Evolutionary conservation across 2,797 vertebrate species (phyloP).

Genomic region (Protonibea diacanthus): DNA sequence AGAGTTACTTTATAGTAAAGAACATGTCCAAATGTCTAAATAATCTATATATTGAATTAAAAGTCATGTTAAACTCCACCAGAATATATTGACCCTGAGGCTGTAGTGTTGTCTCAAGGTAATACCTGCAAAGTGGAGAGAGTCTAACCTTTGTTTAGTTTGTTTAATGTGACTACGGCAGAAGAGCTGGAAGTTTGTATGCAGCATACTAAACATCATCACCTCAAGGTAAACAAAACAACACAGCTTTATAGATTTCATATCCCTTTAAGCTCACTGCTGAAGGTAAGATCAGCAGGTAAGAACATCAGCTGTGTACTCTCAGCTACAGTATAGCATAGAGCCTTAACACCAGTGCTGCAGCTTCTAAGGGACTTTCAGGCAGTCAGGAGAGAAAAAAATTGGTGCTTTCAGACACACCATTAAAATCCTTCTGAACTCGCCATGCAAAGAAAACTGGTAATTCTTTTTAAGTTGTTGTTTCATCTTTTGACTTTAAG

Average conservation of each 20-base stretch:
- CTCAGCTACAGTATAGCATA: conserved; percentile 5
- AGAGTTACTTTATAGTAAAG: not conserved
- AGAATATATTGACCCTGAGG: conserved; percentile 32
- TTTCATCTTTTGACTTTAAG: conserved; percentile 38
- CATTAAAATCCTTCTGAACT: conserved; percentile 44
- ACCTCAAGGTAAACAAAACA: conserved; percentile 42
- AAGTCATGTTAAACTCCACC: conserved; percentile 1
- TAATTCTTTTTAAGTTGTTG: conserved; percentile 27
- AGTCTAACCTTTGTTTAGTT: conserved; percentile 25
- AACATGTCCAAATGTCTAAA: not conserved
- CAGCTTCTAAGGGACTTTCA: conserved; percentile 11
- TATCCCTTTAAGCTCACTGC: conserved; percentile 38
- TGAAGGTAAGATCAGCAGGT: conserved; percentile 56
- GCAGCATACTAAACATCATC: conserved; percentile 45
- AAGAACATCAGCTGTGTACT: conserved; percentile 38
- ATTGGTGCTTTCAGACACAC: conserved; percentile 15
- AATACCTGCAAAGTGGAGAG: conserved; percentile 20
- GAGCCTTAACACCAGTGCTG: conserved; percentile 15
- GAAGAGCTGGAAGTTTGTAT: conserved; percentile 27
- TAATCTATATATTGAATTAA: not conserved
- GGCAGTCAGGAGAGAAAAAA: conserved; percentile 31
- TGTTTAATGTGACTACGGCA: conserved; percentile 32
- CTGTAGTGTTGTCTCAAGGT: conserved; percentile 13
- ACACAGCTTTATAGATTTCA: conserved; percentile 14
- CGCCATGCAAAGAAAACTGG: conserved; percentile 31